phyloP scores from a whole-genome alignment of 2,113 vertebrate species.

The Protobothrops flavoviridis region DNA sequence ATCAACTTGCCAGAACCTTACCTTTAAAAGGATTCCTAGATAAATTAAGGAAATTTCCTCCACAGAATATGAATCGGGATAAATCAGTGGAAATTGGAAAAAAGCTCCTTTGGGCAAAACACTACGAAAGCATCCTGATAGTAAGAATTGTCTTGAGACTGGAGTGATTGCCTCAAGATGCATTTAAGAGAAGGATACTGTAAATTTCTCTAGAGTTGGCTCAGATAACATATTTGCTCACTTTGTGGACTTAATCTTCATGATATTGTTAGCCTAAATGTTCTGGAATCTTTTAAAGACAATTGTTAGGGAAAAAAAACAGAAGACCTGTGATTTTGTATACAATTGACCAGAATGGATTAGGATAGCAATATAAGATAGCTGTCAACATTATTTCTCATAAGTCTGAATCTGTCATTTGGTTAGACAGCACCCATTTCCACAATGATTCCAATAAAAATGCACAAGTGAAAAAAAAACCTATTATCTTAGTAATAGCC shows the following conservation, averaged over 20 bases:
- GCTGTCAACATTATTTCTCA: background rate
- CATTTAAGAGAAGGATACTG: background rate
- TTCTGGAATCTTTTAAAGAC: background rate
- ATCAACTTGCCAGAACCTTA: background rate
- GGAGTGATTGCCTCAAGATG: background rate
- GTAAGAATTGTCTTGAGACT: background rate
- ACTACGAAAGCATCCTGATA: background rate
- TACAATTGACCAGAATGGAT: background rate
- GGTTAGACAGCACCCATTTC: constrained; percentile 17
- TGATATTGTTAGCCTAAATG: background rate
- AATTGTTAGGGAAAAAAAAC: background rate
- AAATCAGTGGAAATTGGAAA: background rate
- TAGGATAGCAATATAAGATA: background rate
- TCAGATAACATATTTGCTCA: background rate
- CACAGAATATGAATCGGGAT: background rate
- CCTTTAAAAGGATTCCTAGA: background rate
- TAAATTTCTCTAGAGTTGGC: background rate
- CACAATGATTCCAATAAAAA: constrained; percentile 16
- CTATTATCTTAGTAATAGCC: constrained; percentile 1
- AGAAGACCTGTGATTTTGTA: background rate
- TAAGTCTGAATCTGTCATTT: background rate
- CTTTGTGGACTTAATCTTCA: background rate
- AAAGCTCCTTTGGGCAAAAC: background rate
- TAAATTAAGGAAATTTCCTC: background rate
- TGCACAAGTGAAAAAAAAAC: background rate